These are phyloP conservation scores for Orchesella cincta DNA, from an alignment of 1,140 invertebrate species.

Conservation along the genomic window DNA sequence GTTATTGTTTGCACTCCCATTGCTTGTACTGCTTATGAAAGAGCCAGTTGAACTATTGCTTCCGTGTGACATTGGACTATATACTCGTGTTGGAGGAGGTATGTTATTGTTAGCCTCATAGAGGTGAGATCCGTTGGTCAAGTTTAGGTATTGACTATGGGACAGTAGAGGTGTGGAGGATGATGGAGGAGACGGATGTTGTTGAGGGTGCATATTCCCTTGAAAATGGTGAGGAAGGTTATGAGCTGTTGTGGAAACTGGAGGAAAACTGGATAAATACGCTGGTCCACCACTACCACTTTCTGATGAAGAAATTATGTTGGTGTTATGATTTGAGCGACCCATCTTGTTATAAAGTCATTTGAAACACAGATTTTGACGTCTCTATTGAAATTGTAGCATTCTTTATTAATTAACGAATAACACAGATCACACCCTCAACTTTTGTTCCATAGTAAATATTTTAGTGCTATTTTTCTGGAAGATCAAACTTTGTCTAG, in stretches of 20 bases:
- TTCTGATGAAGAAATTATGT: neutral
- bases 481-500: no score
- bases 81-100: neutral
- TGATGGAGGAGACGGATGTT: neutral
- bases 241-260: neutral
- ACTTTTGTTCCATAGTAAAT: no score
- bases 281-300: slow-evolving; percentile 8
- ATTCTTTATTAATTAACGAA: no score
- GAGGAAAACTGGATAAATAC: slow-evolving; percentile 13
- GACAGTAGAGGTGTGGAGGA: no score
- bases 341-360: neutral
- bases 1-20: neutral
- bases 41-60: slow-evolving; percentile 9
- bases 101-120: neutral
- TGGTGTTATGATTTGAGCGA: neutral
- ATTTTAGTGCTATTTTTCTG: no score
- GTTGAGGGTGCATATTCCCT: neutral
- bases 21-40: neutral
- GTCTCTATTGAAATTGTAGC: no score
- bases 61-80: slow-evolving; percentile 2
- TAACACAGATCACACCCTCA: no score
- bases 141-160: neutral
- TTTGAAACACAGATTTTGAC: no score
- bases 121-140: neutral
- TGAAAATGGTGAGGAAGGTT: neutral